Base-by-base conservation (phyloP, 2,888 invertebrate species). In the Erannis defoliaria region DNA sequence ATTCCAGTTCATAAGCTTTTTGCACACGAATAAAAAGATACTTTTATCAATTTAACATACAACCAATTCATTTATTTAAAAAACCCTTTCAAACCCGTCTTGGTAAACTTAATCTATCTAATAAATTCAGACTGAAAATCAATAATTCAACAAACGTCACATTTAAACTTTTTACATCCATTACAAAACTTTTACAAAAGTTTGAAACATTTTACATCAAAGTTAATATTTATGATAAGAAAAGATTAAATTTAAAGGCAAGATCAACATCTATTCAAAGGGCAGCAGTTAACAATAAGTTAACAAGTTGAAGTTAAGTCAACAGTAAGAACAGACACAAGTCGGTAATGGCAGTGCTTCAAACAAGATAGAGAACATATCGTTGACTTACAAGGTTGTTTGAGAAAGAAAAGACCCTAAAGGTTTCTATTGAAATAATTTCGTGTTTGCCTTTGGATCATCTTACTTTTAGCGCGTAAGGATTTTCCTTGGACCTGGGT, bases 351-450 rank as follows among this genome's bases (percentile, higher is more conserved):
- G 70, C 62, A 73, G 76, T 70, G 64, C 75, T 82, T 73, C 72
- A 77, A 77, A 78, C 77, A 73, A 74, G 77, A 74, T 77, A 75
- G 73, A 70, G 70, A 74, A 73, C 62, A 74, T 70, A 69, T 66
- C 64, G 64, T 70, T 69, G 65, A 76, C 73, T 78, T 72, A 57
- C 75, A 68, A 18, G 70, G 68, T 67, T 71, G 73, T 65, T 77
- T 71, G 63, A 68, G 64, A 75, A 70, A 68, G 68, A 76, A 64
- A 71, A 68, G 67, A 56, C 80, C 80, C 80, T 48, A 76, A 12
- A 37, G 51, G 66, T 62, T 62, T n/a, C 6, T n/a, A 31, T 21
- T 5, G 3, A 12, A 35, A 35, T 26, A 26, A 26, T 26, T n/a
- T n/a, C n/a, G n/a, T 31, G 10, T 31, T 31, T 31, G 10, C 9